Evolutionary conservation across 2,113 vertebrate genomes (phyloP), one percentile per base, ranked within the genome.

Genomic region (Anoura caudifer): DNA sequence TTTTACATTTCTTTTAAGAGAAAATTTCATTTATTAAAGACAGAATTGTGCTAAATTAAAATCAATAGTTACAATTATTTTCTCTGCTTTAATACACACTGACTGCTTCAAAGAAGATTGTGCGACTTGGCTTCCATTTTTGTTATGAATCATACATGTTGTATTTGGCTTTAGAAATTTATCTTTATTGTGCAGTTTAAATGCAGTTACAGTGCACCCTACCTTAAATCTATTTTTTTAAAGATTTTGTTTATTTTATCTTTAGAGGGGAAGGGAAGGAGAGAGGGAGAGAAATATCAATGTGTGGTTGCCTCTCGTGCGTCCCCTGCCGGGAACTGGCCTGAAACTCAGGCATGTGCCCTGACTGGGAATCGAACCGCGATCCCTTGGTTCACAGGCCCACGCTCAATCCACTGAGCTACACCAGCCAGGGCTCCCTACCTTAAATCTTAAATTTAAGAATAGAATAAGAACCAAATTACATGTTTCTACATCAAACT

Each of bases 21-120:
- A 97, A 65, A 76, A 56, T 93, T 97, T 97, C 59, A 59, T 81
- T 97, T 96, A 96, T 96, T 96, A 96, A 96, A 89, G 85, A 72
- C 61, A 97, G 75, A 95, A 83, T 94, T 91, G 82, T 83, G 41
- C 36, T 92, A 95, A 94, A 97, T 97, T 96, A 97, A 96, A 97
- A 94, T 83, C 85, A 95, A 79, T 95, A 94, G 97, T 82, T 61
- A 56, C 24, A 92, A 79, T 90, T 31, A 90, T 95, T 97, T 95
- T 81, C 84, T 95, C 90, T 93, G 80, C 76, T 50, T 96, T 95
- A 79, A 79, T 69, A 61, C 69, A 61, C 65, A 56, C 61, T 80
- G 79, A 75, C 67, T 95, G 87, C n/a, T 94, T 91, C 69, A 86
- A 87, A 93, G 47, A 87, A 38, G 47, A 80, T 36, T 16, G 12